Percentiles rank a stretch among this genome's conserved stretches.
These are phyloP conservation scores for Dermatophagoides farinae DNA, from an alignment of 1,140 invertebrate species.

Conservation along the genomic window DNA sequence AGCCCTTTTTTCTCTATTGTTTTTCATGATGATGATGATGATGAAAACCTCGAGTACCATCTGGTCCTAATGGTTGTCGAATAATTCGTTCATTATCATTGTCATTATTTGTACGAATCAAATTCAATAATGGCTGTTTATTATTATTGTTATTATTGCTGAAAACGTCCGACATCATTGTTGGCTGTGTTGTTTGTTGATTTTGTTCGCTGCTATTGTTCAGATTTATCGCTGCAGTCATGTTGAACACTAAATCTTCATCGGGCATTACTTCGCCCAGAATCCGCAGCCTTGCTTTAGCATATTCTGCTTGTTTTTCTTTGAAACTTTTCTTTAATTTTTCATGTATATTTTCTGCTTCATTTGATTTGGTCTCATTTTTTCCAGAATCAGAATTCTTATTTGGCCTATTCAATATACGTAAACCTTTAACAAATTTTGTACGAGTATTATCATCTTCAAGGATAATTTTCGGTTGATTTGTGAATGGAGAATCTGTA, in stretches of 20 bases:
- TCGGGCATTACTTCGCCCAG: conserved; percentile 9
- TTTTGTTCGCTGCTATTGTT: not conserved
- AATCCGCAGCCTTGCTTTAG: conserved; percentile 15
- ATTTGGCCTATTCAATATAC: conserved; percentile 13
- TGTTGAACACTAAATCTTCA: conserved; percentile 1
- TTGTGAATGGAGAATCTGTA: not conserved
- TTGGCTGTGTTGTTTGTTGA: not conserved
- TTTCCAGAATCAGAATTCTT: not conserved
- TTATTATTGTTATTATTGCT: too few relatives aligned
- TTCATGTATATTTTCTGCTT: not conserved
- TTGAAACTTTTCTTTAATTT: conserved; percentile 8
- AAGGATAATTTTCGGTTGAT: conserved; percentile 9
- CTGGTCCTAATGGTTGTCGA: not conserved
- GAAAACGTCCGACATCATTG: not conserved
- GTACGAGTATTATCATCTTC: conserved; percentile 14
- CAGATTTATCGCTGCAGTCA: not conserved
- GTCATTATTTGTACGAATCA: too few relatives aligned
- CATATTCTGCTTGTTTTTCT: conserved; percentile 17
- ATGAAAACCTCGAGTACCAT: not conserved
- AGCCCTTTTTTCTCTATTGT: too few relatives aligned
- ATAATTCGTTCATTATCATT: not conserved
- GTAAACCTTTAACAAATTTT: conserved; percentile 12
- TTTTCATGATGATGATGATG: not conserved
- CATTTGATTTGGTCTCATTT: not conserved
- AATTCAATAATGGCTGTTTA: too few relatives aligned